Base-by-base conservation (phyloP, 2,797 vertebrate genomes). In the Capromys pilorides region DNA sequence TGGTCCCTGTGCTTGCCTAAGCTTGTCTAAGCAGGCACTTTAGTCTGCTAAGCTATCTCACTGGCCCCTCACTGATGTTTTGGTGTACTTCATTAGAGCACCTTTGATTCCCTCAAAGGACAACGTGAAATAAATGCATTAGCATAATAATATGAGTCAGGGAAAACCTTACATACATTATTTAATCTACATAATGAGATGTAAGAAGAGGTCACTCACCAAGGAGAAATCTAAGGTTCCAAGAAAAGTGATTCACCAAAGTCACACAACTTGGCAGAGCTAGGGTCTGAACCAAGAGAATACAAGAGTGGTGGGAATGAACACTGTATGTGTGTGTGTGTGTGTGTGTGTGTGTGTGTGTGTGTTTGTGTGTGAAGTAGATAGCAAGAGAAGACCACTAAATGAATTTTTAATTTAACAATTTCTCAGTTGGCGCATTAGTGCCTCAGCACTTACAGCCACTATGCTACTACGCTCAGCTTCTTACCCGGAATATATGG, bases 251-350 rank as follows among this genome's bases (percentile, higher is more conserved):
- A 81, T 24, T 88, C 18, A 28, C 31, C 39, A 24, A 39, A 69
- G 57, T 80, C 69, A 59, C 49, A 86, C 2, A 51, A 73, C 36
- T 92, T 16, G 64, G 26, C 88, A 91, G 31, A 91, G 66, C 61
- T 36, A 26, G 33, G 41, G 49, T 67, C 1, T 90, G 78, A 94
- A 33, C 19, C 59, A 59, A 41, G 3, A 88, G 67, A 91, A 69
- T 24, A 49, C 51, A 61, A 14, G 16, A 79, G 31, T 18, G n/a
- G 49, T 33, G 7, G 18, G 39, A 21, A 41, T 49, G 67, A 51
- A 49, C 2, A 2, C 0, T 22, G 16, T 80, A 31, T 11, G 1
- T 61, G 39, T 4, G 4, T 10, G 54, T 6, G 36, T 10, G 54
- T 6, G 36, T 10, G 54, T 6, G 36, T n/a, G n/a, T n/a, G n/a